A percentile compares a stretch with the other conserved stretches of the same genome.
Conservation (phyloP, 2,888 invertebrate species). For the Nomada ruficornis region DNA sequence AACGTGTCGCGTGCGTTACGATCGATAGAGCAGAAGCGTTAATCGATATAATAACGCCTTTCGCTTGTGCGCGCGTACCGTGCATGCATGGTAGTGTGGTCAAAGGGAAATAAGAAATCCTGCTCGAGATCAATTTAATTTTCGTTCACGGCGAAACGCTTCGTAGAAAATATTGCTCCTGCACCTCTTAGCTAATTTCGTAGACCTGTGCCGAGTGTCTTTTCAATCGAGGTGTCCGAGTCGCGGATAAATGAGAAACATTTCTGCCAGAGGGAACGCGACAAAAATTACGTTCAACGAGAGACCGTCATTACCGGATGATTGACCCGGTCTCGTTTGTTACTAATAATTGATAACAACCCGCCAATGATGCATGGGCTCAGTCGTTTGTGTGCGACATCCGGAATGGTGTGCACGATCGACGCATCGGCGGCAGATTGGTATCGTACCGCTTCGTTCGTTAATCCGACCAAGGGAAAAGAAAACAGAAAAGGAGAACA, state of each 20-base stretch:
- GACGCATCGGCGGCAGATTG: conserved; percentile 80
- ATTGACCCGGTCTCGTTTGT: conserved; percentile 79
- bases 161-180: conserved; percentile 79
- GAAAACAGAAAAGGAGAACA: not conserved
- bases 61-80: conserved; percentile 12
- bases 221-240: not conserved
- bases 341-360: conserved; percentile 77
- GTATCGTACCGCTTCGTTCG: conserved; percentile 73
- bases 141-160: conserved; percentile 69
- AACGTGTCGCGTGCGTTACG: conserved; percentile 29
- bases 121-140: conserved; percentile 29
- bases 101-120: conserved; percentile 20
- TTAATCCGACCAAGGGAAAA: conserved; percentile 79
- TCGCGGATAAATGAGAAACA: not conserved
- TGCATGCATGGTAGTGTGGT: conserved; percentile 2
- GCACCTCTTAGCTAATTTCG: conserved; percentile 78
- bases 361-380: conserved; percentile 86
- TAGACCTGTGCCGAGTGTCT: conserved; percentile 70
- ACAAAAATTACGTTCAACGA: conserved; percentile 53
- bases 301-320: conserved; percentile 82
- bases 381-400: conserved; percentile 85
- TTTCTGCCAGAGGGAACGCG: conserved; percentile 6
- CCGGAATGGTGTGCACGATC: conserved; percentile 82
- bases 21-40: not conserved
- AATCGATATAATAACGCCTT: not conserved